Evolutionary conservation across 92 coral and sea anemone genomes (phyloP), one percentile per base, ranked within the genome.

Genomic region (Montipora capitata): DNA sequence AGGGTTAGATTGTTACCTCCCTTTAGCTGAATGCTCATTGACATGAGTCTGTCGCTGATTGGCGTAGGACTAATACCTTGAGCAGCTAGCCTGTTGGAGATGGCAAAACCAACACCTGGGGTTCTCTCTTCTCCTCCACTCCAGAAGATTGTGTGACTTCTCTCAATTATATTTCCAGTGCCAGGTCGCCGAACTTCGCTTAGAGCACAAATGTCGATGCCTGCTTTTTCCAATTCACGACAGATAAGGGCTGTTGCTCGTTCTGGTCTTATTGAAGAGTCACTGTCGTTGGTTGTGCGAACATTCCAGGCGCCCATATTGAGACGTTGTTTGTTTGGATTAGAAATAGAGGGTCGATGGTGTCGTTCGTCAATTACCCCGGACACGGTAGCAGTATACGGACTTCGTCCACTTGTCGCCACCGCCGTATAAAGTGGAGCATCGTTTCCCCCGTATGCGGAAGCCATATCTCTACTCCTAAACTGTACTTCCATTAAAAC

Each of bases 101-200:
- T 74, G 2, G 92, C 92, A 57, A 88, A 82, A 52, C 92, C 88
- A 63, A 74, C 73, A 13, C 92, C 92, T 4, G 92, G 88, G 18
- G 64, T 40, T 66, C 51, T 82, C 68, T 7, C 78, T 77, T 4
- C n/a, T n/a, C n/a, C n/a, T n/a, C n/a, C n/a, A n/a, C n/a, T n/a
- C n/a, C n/a, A n/a, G n/a, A n/a, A n/a, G n/a, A n/a, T n/a, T n/a
- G n/a, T n/a, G n/a, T n/a, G n/a, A n/a, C n/a, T n/a, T n/a, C n/a
- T n/a, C n/a, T n/a, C n/a, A n/a, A n/a, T n/a, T n/a, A n/a, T n/a
- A n/a, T n/a, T n/a, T n/a, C n/a, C n/a, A n/a, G 54, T 10, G 11
- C 88, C 84, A 12, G 84, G 92, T 3, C 73, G 84, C 13, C 84
- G 82, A 38, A 88, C 92, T n/a, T n/a, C n/a, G n/a, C n/a, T n/a